Base-by-base conservation (phyloP, 2,888 invertebrate genomes). In the Oxycera nigricornis region DNA sequence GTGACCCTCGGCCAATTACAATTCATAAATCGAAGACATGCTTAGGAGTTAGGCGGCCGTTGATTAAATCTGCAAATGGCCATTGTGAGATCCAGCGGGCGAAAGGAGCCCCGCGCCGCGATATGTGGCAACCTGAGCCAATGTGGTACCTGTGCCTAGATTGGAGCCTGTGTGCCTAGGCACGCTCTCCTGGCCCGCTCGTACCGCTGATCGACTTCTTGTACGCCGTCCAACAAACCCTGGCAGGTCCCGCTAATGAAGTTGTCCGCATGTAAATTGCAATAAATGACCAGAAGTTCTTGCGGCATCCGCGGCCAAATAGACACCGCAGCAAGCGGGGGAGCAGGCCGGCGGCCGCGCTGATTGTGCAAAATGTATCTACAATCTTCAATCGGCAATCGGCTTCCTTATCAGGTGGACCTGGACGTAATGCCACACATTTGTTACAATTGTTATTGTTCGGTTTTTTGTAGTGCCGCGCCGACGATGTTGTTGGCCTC, bases 1-100 rank as follows among this genome's bases (percentile, higher is more conserved):
- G n/a, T 62, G 39, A 35, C 62, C 35, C 22, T 30, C 31, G 62
- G 62, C 62, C 62, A 62, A 62, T 62, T 62, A 62, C 62, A 35
- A 62, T 62, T 62, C 62, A 35, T 62, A 62, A 62, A 62, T 62
- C 62, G 62, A 62, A 62, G 62, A 62, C 62, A 62, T 62, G 62
- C 35, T 62, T 62, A 62, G 55, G 55, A 55, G 55, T 62, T 62
- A 62, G 55, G 55, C 20, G 55, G 55, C 55, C 55, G 62, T 62
- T 62, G 62, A 62, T 62, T 62, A 62, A 62, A 62, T 62, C 62
- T 62, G 35, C 55, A 55, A 62, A 62, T 35, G 62, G 35, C 62
- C 35, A 62, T 62, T 62, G 62, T 46, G 14, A 7, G 46, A n/a
- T 46, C 46, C 55, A 55, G 24, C 20, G 4, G 22, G 3, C 55